Evolutionary conservation across 2,797 vertebrate species (phyloP).

Genomic region (Mionectes olivaceus): DNA sequence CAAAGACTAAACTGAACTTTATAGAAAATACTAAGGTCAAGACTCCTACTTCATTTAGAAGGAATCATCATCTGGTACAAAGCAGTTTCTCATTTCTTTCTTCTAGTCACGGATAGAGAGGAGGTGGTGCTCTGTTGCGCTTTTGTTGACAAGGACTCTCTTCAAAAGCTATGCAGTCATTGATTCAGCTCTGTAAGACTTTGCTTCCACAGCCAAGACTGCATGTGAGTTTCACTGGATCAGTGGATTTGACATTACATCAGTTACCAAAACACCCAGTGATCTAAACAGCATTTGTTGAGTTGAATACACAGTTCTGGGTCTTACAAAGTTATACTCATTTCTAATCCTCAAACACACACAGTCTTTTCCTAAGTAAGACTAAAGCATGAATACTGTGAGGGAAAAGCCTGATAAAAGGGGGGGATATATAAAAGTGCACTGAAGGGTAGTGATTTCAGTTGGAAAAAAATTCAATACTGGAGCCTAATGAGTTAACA

Average conservation of each 20-base stretch:
- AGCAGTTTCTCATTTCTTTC: constrained; percentile 58
- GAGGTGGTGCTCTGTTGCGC: constrained; percentile 59
- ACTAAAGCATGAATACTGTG: neutral
- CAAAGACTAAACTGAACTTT: constrained; percentile 31
- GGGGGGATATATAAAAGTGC: neutral
- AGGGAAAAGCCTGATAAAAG: neutral
- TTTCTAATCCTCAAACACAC: neutral
- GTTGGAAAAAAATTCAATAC: neutral
- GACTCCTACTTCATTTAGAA: constrained; percentile 37
- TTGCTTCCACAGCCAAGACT: constrained; percentile 28
- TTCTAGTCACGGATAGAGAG: constrained; percentile 37
- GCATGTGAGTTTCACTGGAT: constrained; percentile 33
- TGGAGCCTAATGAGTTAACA: neutral
- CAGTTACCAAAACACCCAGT: constrained; percentile 41
- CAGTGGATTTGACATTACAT: constrained; percentile 27
- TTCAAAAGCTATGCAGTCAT: constrained; percentile 54
- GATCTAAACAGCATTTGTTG: constrained; percentile 35
- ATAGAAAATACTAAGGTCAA: neutral
- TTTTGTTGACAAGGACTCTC: constrained; percentile 63
- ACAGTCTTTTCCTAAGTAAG: neutral
- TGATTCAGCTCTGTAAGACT: constrained; percentile 26
- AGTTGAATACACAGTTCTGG: neutral
- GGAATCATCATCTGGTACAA: constrained; percentile 67
- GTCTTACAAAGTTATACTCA: neutral
- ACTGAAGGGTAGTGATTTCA: neutral